A percentile compares a stretch with the other conserved stretches of the same genome.
These are phyloP conservation scores for Eilema griseolum DNA, from an alignment of 2,888 invertebrate genomes.

Conservation along the genomic window DNA sequence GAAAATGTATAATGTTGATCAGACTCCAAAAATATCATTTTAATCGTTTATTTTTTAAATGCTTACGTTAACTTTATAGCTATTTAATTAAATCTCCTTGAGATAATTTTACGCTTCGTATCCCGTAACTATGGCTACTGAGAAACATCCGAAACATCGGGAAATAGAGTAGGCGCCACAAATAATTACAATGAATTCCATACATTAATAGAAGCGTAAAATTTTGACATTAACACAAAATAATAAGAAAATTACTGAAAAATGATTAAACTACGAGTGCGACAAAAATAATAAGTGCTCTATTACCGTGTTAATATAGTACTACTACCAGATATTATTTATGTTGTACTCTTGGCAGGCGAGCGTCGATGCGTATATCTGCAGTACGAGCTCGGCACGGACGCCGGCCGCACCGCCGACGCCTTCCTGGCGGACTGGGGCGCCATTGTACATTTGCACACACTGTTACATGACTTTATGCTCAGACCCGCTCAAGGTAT, in stretches of 20 bases:
- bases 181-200: background rate
- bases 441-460: slow-evolving; percentile 95
- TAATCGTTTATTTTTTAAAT: too few relatives aligned
- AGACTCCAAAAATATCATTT: too few relatives aligned
- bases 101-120: too few relatives aligned
- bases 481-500: slow-evolving; percentile 92
- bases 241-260: too few relatives aligned
- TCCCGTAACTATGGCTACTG: too few relatives aligned
- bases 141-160: too few relatives aligned
- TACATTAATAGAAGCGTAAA: too few relatives aligned
- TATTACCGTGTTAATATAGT: background rate
- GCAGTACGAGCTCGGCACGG: slow-evolving; percentile 95
- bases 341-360: slow-evolving; percentile 77
- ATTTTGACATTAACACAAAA: too few relatives aligned
- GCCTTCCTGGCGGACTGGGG: slow-evolving; percentile 96
- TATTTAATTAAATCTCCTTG: too few relatives aligned
- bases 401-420: slow-evolving; percentile 95
- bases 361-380: slow-evolving; percentile 95
- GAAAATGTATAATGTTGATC: too few relatives aligned
- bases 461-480: slow-evolving; percentile 93
- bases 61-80: too few relatives aligned
- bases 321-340: background rate
- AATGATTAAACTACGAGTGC: too few relatives aligned
- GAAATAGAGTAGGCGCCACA: background rate
- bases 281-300: background rate